Percentiles rank a stretch among this genome's conserved stretches.
Evolutionary conservation across 2,113 vertebrate genomes (phyloP).

Genomic region (Gasterosteus nipponicus): DNA sequence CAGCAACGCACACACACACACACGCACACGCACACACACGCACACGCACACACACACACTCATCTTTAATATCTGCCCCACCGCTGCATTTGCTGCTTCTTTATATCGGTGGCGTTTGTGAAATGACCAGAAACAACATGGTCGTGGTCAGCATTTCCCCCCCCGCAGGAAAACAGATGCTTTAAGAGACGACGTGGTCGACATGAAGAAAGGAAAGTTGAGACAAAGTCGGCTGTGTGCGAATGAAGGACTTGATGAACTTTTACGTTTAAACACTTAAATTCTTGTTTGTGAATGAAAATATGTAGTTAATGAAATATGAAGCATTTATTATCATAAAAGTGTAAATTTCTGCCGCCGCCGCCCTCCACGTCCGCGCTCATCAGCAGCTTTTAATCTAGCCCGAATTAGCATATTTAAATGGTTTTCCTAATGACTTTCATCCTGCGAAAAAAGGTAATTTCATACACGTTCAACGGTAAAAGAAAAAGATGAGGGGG

Average conservation of each 20-base stretch:
- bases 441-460: constrained; percentile 65
- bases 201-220: neutral
- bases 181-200: neutral
- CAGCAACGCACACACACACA: neutral
- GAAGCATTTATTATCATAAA: constrained; percentile 28
- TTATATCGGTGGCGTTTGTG: constrained; percentile 5
- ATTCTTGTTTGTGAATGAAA: neutral
- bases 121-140: neutral
- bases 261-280: neutral
- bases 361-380: constrained; percentile 29
- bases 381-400: constrained; percentile 78
- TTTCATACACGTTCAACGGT: constrained; percentile 66
- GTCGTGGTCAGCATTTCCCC: neutral
- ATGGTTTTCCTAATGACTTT: constrained; percentile 78
- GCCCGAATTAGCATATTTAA: constrained; percentile 76
- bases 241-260: neutral
- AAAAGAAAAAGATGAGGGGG: constrained; percentile 50
- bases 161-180: no score
- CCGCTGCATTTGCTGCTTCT: neutral
- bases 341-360: constrained; percentile 18
- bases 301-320: constrained; percentile 7
- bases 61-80: constrained; percentile 34
- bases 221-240: neutral
- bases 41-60: constrained; percentile 7
- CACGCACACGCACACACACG: constrained; percentile 1